Evolutionary conservation across 2,797 vertebrate species (phyloP).

Genomic region (Dendrocincla tyrannina): DNA sequence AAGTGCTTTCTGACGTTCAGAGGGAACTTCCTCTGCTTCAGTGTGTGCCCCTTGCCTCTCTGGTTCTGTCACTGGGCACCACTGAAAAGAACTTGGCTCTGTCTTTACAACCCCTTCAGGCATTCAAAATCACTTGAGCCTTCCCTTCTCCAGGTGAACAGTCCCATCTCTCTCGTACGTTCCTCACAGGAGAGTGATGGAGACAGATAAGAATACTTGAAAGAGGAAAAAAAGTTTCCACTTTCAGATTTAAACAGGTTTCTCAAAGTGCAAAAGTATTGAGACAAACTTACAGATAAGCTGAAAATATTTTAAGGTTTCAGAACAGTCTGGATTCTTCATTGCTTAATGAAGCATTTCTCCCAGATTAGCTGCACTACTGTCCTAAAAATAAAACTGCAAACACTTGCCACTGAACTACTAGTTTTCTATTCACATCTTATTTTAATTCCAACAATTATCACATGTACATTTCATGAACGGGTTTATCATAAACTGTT

Average conservation of each 20-base stretch:
- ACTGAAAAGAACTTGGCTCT: background rate
- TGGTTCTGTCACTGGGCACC: background rate
- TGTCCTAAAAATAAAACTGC: background rate
- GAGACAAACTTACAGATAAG: background rate
- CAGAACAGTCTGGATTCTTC: background rate
- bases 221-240: background rate
- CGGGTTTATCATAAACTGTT: background rate
- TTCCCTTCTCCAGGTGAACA: background rate
- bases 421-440: background rate
- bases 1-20: background rate
- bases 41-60: background rate
- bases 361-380: background rate
- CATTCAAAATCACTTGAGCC: background rate
- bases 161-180: background rate
- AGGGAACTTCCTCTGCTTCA: background rate
- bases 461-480: background rate
- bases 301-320: background rate
- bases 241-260: background rate
- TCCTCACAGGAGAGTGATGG: background rate
- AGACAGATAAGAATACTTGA: background rate
- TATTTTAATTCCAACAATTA: background rate
- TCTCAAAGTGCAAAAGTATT: background rate
- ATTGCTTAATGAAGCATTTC: background rate
- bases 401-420: background rate
- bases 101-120: background rate